Evolutionary conservation across 2,797 vertebrate genomes (phyloP), one percentile per base, ranked within the genome.

Genomic region (Nothura maculosa): DNA sequence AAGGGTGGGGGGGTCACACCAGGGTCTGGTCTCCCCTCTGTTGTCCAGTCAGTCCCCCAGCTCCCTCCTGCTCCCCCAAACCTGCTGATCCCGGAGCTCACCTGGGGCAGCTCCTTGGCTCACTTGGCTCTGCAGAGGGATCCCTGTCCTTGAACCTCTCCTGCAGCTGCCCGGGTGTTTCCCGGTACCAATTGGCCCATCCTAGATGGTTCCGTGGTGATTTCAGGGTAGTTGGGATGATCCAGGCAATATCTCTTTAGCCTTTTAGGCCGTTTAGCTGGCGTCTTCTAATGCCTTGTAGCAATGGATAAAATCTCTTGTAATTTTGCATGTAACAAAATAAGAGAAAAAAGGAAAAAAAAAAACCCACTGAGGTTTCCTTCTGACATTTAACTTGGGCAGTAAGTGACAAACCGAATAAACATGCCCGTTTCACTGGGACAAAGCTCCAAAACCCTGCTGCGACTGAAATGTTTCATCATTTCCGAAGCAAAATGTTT

Each of bases 391-490:
- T 96, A 82, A 62, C 57, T 92, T 60, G 6, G 81, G 48, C 83
- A 5, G 36, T 61, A 43, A 42, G 93, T 64, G 92, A 94, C 96
- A 93, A 89, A 93, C 47, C 5, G 0, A 92, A 85, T 67, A 93
- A 96, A 92, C 92, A 93, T 92, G 87, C 54, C 75, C 8, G 7
- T 67, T 93, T 74, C 12, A 0, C 28, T 64, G 89, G 81, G 90
- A 93, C 68, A 94, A 90, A 94, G 81, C 89, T 93, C 92, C 86
- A 82, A 62, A 89, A 85, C 92, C 94, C 94, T 95, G 92, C 96
- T 95, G 94, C 7, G 84, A 75, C 84, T 68, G 1, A 88, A 85
- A 74, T 36, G 75, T 70, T 95, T 90, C 92, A 87, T 89, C 92
- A 58, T 95, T 96, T 93, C 94, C 55, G 32, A 94, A 90, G 68